Evolutionary conservation across 2,888 invertebrate species (phyloP), one percentile per base, ranked within the genome.

Genomic region (Andricus quercusramuli): DNA sequence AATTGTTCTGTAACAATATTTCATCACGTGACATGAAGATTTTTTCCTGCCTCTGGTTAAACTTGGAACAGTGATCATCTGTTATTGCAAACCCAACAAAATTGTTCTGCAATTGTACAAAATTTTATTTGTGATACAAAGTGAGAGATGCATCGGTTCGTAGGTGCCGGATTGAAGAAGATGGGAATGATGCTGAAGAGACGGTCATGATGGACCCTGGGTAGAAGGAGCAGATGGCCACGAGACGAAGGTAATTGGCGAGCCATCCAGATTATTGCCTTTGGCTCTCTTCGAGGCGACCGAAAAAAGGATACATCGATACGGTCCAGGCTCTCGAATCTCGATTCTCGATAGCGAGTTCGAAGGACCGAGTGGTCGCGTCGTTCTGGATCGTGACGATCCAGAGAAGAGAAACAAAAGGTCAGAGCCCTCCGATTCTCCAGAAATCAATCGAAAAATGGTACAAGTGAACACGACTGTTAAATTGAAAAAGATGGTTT

Each of bases 241-340:
- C 92, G 91, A 92, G 91, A 92, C 91, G 91, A 88, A 88, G 86
- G 89, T 91, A 92, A 91, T 91, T 92, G 91, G 88, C 89, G 79
- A 80, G 64, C 82, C 78, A 83, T 84, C 81, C 25, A 83, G 78
- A 84, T 83, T 81, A 83, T 64, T 82, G 82, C 80, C 83, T 81
- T 65, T 82, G 78, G 83, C 79, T 74, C 78, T 65, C 70, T 44
- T 47, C 68, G 64, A 80, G 80, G 80, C 81, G 78, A 56, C 76
- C 62, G 70, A 62, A 47, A 76, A 80, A 79, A 81, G 78, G 67
- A 79, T 84, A 68, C 29, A 79, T 74, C 76, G 79, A 77, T 79
- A 65, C 41, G 41, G 62, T 68, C 59, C 67, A 66, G 78, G 67
- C 80, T 82, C 78, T 78, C 74, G 56, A 80, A 80, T 78, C 79